Percentiles rank a stretch among this genome's conserved stretches.
Evolutionary conservation across 2,113 vertebrate genomes (phyloP).

Genomic region (Phainopepla nitens): DNA sequence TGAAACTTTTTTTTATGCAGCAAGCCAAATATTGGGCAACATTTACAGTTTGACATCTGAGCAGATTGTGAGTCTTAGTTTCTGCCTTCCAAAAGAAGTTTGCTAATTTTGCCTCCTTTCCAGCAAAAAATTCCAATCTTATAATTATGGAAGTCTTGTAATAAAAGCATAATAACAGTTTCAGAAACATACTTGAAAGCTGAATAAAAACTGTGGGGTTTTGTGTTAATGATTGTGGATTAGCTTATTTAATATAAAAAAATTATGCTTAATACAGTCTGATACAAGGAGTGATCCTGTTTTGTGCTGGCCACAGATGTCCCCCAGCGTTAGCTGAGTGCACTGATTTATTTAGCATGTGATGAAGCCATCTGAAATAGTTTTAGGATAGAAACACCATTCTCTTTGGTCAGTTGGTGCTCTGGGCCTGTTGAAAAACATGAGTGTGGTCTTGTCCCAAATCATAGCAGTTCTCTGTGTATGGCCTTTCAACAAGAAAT

Average conservation of each 20-base stretch:
- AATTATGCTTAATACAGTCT: neutral
- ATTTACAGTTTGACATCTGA: neutral
- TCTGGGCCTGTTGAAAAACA: neutral
- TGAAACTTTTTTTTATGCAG: neutral
- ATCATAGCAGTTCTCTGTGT: neutral
- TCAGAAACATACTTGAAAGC: neutral
- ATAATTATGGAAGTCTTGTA: neutral
- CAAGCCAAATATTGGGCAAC: neutral
- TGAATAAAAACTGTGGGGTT: neutral
- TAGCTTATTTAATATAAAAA: neutral
- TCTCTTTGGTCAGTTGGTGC: neutral
- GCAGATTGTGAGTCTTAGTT: neutral
- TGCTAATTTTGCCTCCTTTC: conserved; percentile 17
- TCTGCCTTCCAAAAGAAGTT: neutral
- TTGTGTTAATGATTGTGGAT: conserved; percentile 16
- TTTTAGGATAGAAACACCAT: neutral
- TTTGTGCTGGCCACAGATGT: neutral
- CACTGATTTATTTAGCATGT: neutral
- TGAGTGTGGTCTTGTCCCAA: neutral
- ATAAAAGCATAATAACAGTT: neutral
- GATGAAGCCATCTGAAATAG: neutral
- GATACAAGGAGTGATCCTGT: neutral
- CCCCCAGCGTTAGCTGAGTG: neutral
- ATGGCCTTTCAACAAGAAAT: neutral
- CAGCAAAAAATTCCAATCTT: neutral